Evolutionary conservation across 2,888 invertebrate genomes (phyloP).

Genomic region (Pterostichus madidus): DNA sequence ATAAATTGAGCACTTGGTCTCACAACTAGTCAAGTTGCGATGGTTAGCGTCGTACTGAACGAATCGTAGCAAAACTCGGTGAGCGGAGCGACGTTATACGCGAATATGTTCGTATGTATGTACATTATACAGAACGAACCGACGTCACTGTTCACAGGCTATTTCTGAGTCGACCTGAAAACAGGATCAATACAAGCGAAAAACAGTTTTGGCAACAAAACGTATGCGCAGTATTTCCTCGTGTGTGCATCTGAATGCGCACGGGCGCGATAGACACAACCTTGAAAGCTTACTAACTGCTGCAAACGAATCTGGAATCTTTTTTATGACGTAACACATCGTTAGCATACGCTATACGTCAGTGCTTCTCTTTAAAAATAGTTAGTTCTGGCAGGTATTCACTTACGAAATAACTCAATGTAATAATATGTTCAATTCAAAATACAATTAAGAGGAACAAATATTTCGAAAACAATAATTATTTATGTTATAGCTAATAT

Average conservation of each 20-base stretch:
- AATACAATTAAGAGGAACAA: no score
- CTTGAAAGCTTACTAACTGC: conserved; percentile 36
- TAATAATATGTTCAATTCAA: no score
- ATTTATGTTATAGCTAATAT: no score
- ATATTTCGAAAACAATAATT: no score
- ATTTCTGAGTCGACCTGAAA: conserved; percentile 60
- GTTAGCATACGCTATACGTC: conserved; percentile 44
- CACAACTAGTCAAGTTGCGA: conserved; percentile 17
- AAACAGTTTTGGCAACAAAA: conserved; percentile 59
- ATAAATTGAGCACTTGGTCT: background rate
- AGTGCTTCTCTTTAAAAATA: background rate
- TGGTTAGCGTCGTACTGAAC: conserved; percentile 48
- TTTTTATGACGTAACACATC: conserved; percentile 33
- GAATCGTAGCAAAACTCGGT: background rate
- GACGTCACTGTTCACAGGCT: conserved; percentile 41
- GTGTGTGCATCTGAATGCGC: conserved; percentile 6
- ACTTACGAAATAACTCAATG: no score
- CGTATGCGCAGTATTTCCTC: conserved; percentile 13
- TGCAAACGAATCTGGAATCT: conserved; percentile 19
- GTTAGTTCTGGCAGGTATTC: conserved; percentile 1
- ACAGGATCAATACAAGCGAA: conserved; percentile 55
- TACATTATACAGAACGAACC: background rate
- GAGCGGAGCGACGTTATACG: background rate
- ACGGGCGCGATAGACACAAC: conserved; percentile 18
- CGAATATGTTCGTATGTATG: conserved; percentile 30